A percentile compares a stretch with the other conserved stretches of the same genome.
Evolutionary conservation across 2,113 vertebrate species (phyloP).

Genomic region (Pterophyllum scalare): DNA sequence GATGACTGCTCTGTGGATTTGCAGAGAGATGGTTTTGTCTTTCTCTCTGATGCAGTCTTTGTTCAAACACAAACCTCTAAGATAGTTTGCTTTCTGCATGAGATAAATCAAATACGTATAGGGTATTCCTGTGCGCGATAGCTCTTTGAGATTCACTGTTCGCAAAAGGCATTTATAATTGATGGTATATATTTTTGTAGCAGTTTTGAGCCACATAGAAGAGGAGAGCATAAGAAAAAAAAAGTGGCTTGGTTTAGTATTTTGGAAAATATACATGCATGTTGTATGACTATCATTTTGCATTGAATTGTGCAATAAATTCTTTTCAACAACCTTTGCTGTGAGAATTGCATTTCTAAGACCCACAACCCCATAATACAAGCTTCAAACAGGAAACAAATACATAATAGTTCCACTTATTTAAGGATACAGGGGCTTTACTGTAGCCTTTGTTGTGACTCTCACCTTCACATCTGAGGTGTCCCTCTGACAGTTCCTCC

Average conservation of each 20-base stretch:
- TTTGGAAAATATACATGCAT: not conserved
- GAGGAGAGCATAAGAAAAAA: not conserved
- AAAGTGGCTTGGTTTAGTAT: not conserved
- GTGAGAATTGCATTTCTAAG: not conserved
- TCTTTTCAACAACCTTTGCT: not conserved
- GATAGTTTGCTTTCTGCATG: constrained; percentile 42
- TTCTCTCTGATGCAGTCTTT: constrained; percentile 63
- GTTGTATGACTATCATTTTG: not conserved
- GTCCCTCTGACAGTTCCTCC: constrained; percentile 97
- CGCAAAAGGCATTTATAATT: constrained; percentile 65
- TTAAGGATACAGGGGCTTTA: not conserved
- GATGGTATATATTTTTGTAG: constrained; percentile 59
- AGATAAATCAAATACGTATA: constrained; percentile 47
- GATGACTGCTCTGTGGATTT: constrained; percentile 46
- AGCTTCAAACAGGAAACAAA: not conserved
- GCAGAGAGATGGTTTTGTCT: constrained; percentile 66
- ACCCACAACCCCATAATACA: not conserved
- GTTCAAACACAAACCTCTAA: constrained; percentile 58
- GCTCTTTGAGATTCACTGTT: constrained; percentile 40
- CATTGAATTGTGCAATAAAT: not conserved
- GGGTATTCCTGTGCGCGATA: not conserved
- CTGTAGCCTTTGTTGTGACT: not conserved
- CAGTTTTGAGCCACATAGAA: constrained; percentile 23
- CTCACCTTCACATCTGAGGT: constrained; percentile 95
- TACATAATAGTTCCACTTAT: not conserved